Evolutionary conservation across 2,113 vertebrate genomes (phyloP).

Genomic region (Microcebus ravelobensis): DNA sequence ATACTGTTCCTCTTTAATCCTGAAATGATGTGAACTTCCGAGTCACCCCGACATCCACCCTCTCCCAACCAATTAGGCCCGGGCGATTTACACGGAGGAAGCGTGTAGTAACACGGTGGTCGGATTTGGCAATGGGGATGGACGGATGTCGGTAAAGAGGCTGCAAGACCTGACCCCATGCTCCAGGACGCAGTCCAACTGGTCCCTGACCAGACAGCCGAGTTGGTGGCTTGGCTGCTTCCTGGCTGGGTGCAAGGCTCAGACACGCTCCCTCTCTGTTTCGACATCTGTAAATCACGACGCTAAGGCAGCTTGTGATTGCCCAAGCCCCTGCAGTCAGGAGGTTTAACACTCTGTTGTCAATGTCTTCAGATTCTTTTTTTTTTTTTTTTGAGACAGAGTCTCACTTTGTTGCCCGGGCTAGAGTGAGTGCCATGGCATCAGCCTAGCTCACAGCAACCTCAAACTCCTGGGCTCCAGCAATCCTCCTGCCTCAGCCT

Average conservation of each 20-base stretch:
- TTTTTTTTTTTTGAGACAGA: too few relatives aligned
- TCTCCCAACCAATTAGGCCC: not conserved
- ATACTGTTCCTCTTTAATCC: not conserved
- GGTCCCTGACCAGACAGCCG: fast-evolving
- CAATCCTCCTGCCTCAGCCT: too few relatives aligned
- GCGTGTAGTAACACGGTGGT: not conserved
- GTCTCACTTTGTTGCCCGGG: too few relatives aligned
- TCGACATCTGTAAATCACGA: not conserved
- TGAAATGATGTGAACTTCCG: not conserved
- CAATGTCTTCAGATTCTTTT: not conserved
- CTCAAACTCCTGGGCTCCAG: too few relatives aligned
- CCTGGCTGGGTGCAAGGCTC: not conserved
- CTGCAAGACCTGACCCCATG: too few relatives aligned
- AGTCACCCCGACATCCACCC: not conserved
- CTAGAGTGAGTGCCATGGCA: too few relatives aligned
- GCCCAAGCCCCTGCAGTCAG: too few relatives aligned
- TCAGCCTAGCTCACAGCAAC: too few relatives aligned
- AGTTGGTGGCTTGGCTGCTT: not conserved
- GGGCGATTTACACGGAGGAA: not conserved
- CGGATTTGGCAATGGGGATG: not conserved
- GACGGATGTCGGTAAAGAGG: too few relatives aligned
- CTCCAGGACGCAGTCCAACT: not conserved
- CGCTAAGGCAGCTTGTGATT: not conserved
- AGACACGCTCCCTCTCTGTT: not conserved
- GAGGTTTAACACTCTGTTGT: too few relatives aligned